Conservation (phyloP, 2,888 invertebrate genomes). For the Drosophila neoperkinsi region DNA sequence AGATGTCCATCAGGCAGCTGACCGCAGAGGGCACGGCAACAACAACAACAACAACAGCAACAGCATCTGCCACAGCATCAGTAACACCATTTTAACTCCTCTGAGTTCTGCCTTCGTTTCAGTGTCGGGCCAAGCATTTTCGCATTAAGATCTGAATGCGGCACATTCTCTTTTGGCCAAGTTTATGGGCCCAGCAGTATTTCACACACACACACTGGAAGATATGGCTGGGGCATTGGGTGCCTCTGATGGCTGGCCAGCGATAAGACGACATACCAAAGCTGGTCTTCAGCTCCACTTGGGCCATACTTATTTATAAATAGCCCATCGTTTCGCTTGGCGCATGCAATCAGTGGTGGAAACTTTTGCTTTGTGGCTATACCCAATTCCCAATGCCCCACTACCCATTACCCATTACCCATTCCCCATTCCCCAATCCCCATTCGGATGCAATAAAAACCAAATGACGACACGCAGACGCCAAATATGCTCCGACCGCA, state of each 20-base stretch:
- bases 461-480: slow-evolving; percentile 80
- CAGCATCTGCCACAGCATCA: slow-evolving; percentile 42
- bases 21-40: slow-evolving; percentile 75
- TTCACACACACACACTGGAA: slow-evolving; percentile 58
- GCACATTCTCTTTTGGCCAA: slow-evolving; percentile 76
- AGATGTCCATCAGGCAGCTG: slow-evolving; percentile 76
- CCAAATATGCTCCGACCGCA: slow-evolving; percentile 72
- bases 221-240: slow-evolving; percentile 18
- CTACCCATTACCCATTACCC: background rate
- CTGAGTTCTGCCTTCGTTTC: slow-evolving; percentile 21
- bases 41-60: slow-evolving; percentile 21
- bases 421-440: slow-evolving; percentile 11
- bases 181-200: slow-evolving; percentile 68
- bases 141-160: slow-evolving; percentile 71
- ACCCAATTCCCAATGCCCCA: slow-evolving; percentile 53
- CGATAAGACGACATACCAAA: slow-evolving; percentile 77
- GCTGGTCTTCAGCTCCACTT: slow-evolving; percentile 52
- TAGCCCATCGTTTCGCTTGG: slow-evolving; percentile 52
- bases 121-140: slow-evolving; percentile 48
- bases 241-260: slow-evolving; percentile 63
- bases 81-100: slow-evolving; percentile 41
- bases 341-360: slow-evolving; percentile 77
- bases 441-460: slow-evolving; percentile 62
- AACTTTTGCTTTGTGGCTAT: slow-evolving; percentile 14
- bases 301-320: slow-evolving; percentile 58